Evolutionary conservation across 2,888 invertebrate genomes (phyloP), one percentile per base, ranked within the genome.

Genomic region (Hirudinaria manillensis): DNA sequence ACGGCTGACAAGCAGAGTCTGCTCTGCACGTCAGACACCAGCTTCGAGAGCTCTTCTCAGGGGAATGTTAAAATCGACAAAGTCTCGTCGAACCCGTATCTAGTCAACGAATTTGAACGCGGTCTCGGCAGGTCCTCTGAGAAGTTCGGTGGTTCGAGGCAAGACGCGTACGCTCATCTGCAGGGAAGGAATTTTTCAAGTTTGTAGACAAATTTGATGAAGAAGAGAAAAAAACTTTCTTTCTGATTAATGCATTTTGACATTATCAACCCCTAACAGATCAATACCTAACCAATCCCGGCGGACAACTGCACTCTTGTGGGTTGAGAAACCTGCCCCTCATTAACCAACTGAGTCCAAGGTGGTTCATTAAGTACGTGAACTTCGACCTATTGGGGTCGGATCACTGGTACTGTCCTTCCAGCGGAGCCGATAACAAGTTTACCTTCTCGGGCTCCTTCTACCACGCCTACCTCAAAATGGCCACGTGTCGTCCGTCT

Each of bases 1-100:
- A 76, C 78, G 13, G 32, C 66, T n/a, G 76, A 78, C 65, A 77
- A 77, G 55, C 79, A 79, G 75, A 71, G 75, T 13, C 51, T 79
- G 3, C 19, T 71, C 10, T 79, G 79, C 65, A 68, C 61, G 61
- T 61, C 61, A 27, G 61, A 61, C 61, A 29, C 61, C 24, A 19
- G 61, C 45, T 16, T 45, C 45, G 45, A 45, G 10, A 45, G 45
- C 13, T 45, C 13, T 45, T 3, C 45, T 7, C 45, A 45, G 3
- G 3, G 45, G 45, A 45, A 7, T 16, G 45, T 16, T 16, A 45
- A 45, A 45, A 16, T 45, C 45, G 45, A 45, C 13, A 16, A 45
- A 10, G 16, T 45, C 16, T 45, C 45, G 16, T 6, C 45, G 45
- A 45, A 45, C 45, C 45, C 16, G 13, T 16, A 45, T 16, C 45